Base-by-base conservation (phyloP, 2,113 vertebrate species). In the Colinus virginianus region DNA sequence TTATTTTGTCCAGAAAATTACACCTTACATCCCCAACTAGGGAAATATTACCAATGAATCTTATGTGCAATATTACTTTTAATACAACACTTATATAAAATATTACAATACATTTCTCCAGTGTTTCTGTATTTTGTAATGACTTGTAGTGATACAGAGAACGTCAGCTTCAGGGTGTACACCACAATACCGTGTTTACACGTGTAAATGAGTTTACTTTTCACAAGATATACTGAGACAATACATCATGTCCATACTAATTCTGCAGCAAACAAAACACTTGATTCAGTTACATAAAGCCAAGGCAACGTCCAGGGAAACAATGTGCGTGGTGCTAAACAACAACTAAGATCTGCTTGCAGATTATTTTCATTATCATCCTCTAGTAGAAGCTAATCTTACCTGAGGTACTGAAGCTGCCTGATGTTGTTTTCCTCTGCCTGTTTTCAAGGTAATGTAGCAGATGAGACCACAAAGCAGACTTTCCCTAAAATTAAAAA, bases 401-500 rank as follows among this genome's bases (percentile, higher is more conserved):
- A 99, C 99, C 99, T 97, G 99, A 98, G 88, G 98, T 98, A 90
- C 98, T 98, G 86, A 99, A 97, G 95, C 98, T 98, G 74, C 98
- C 98, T 12, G 98, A 98, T 23, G 98, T 98, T 46, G 98, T 97
- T 92, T 98, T 99, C 97, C 98, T 98, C 97, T 99, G 98, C 81
- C 99, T 98, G 84, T 98, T 99, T 96, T 99, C 99, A 90, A 99
- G 98, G 90, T 99, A 99, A 95, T 99, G 99, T 90, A 99, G 97
- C 76, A 99, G 96, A 95, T 99, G 99, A 51, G 99, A 99, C 99
- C 99, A 99, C 94, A 99, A 97, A 56, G 99, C 99, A 75, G 99
- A 99, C 92, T 99, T 99, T 36, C 99, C 99, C 99, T 99, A 93
- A 77, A 84, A 97, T 82, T 22, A 25, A 92, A 82, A 86, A 42